Base-by-base conservation (phyloP, 2,113 vertebrate species). In the Apodemus speciosus region DNA sequence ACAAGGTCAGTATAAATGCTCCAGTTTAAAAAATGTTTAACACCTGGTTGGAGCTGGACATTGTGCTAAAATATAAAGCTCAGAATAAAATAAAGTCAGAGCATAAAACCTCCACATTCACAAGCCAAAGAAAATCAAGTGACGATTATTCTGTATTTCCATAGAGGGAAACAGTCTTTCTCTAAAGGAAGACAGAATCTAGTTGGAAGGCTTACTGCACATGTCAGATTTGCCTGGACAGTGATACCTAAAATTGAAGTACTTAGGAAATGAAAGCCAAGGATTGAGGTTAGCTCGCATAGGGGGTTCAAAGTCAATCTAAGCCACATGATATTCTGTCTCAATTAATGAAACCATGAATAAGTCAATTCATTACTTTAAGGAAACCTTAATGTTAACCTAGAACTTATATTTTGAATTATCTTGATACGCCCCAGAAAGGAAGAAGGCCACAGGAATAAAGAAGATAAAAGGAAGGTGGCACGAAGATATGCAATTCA, bases 11-110 rank as follows among this genome's bases (percentile, higher is more conserved):
- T 73, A 85, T 66, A 72, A 72, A 53, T 66, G 23, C 9, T 51
- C 81, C 40, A 86, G 9, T 25, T 93, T n/a, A 92, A 91, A 3
- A 49, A 62, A 30, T 56, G 38, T 85, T 88, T 23, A 95, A 68
- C 18, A 56, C 38, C 32, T 89, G 35, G 3, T 49, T 72, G 9
- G 81, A 89, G 10, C 8, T 30, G 38, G 25, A 56, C 21, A 49
- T 88, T 81, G 18, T 58, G 18, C 25, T 77, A 56, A 92, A 79
- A 75, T 53, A 69, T 69, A 38, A 85, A 85, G 23, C 58, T 64
- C 18, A 0, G 4, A 68, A 49, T 15, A 20, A 53, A 69, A 93
- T 62, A 51, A 93, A 90, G 93, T 8, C 13, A 21, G 2, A 8
- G 77, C 9, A 40, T 93, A 43, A 83, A 60, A 43, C 25, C 56